Percentiles rank a stretch among this genome's conserved stretches.
Conservation (phyloP, 2,113 vertebrate genomes). For the Erinaceus europaeus region DNA sequence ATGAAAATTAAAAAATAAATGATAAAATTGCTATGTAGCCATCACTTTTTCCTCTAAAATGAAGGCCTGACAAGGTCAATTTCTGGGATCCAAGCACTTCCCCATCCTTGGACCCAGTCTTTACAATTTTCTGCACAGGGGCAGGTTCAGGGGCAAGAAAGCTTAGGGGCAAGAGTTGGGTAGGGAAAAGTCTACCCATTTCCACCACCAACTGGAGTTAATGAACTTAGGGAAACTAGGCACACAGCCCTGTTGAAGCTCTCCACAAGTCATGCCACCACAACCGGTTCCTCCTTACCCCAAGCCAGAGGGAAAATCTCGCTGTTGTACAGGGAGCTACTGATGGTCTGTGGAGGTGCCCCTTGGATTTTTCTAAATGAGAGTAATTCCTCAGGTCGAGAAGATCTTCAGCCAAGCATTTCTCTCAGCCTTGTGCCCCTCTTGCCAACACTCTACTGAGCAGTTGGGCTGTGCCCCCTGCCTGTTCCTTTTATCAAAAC, state of each 20-base stretch:
- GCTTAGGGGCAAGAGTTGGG: not conserved
- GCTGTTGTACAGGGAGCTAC: not conserved
- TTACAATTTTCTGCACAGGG: not conserved
- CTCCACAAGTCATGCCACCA: not conserved
- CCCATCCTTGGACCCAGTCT: not conserved
- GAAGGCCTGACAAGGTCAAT: not conserved
- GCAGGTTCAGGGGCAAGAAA: no score
- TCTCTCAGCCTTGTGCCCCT: not conserved
- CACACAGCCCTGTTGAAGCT: not conserved
- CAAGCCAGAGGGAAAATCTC: not conserved
- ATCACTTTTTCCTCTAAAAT: not conserved
- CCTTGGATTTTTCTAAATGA: not conserved
- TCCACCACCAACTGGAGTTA: no score
- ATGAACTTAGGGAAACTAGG: not conserved
- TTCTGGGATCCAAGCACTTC: not conserved
- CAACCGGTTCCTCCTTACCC: not conserved
- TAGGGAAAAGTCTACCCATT: not conserved
- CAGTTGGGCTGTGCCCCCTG: not conserved
- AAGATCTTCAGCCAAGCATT: not conserved
- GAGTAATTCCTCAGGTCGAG: not conserved
- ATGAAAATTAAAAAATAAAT: no score
- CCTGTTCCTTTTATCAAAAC: conserved; percentile 25
- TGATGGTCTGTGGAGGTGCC: not conserved
- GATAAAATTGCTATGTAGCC: no score
- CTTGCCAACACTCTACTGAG: not conserved